These are phyloP conservation scores for Cossypha caffra DNA, from an alignment of 2,797 vertebrate genomes.

Conservation along the genomic window DNA sequence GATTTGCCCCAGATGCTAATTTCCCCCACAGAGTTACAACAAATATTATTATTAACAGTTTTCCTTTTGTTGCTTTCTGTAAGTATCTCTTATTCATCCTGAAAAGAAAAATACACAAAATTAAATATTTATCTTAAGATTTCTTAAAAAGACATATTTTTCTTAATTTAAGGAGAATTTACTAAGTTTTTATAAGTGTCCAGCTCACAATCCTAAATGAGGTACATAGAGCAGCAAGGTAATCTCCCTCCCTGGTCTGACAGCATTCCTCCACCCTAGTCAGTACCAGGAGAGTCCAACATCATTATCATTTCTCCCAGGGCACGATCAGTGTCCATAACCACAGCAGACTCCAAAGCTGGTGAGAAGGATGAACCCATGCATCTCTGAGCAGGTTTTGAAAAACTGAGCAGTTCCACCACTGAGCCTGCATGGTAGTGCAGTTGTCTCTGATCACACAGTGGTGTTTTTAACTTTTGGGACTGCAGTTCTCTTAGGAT, in stretches of 20 bases:
- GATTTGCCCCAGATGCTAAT: conserved; percentile 82
- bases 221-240: not conserved
- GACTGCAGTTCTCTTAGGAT: not conserved
- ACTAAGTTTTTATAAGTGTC: not conserved
- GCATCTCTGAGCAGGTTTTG: not conserved
- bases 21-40: conserved; percentile 89
- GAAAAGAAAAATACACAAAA: conserved; percentile 61
- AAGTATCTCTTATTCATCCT: conserved; percentile 95
- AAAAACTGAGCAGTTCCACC: not conserved
- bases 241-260: not conserved
- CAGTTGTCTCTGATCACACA: not conserved
- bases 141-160: not conserved
- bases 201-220: not conserved
- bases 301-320: not conserved
- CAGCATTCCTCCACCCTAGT: not conserved
- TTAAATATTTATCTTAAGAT: not conserved
- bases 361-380: not conserved
- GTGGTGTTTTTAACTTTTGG: not conserved
- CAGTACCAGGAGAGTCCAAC: not conserved
- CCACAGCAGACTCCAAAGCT: not conserved
- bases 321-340: not conserved
- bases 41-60: conserved; percentile 91
- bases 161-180: not conserved
- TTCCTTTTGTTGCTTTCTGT: conserved; percentile 88
- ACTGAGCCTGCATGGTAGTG: not conserved